Evolutionary conservation across 2,113 vertebrate species (phyloP).

Genomic region (Saguinus imperator): DNA sequence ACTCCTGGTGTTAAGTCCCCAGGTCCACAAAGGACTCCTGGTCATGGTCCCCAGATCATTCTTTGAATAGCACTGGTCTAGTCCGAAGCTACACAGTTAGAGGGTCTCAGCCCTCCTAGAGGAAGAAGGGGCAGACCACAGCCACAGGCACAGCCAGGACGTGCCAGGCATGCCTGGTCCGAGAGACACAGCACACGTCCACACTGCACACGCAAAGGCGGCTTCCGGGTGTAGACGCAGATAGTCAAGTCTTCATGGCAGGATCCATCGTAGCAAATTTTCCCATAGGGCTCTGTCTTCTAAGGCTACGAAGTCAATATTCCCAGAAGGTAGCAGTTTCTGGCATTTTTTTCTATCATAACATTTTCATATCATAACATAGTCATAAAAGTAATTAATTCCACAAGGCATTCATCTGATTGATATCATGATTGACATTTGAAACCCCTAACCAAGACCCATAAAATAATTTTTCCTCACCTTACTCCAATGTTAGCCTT

Average conservation of each 20-base stretch:
- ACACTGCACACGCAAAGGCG: background rate
- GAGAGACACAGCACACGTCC: fast-evolving
- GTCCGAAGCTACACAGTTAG: background rate
- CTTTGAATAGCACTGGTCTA: background rate
- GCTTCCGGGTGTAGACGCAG: no score
- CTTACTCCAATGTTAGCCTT: slow-evolving; percentile 16
- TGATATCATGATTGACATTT: background rate
- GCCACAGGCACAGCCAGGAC: background rate
- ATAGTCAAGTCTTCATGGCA: background rate
- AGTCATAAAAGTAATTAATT: slow-evolving; percentile 31
- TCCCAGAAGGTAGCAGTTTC: background rate
- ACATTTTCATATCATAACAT: background rate
- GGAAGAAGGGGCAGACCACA: no score
- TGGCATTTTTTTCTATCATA: background rate
- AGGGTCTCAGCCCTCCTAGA: background rate
- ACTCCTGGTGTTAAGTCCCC: no score
- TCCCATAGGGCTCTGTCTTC: background rate
- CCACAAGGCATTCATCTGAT: background rate
- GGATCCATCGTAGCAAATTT: background rate
- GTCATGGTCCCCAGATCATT: background rate
- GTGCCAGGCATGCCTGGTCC: background rate
- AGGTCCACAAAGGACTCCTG: no score
- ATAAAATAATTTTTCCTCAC: background rate
- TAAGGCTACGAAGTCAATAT: background rate
- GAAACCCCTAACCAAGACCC: background rate